Conservation (phyloP, 2,113 vertebrate genomes). For the Sebastes schlegelii region DNA sequence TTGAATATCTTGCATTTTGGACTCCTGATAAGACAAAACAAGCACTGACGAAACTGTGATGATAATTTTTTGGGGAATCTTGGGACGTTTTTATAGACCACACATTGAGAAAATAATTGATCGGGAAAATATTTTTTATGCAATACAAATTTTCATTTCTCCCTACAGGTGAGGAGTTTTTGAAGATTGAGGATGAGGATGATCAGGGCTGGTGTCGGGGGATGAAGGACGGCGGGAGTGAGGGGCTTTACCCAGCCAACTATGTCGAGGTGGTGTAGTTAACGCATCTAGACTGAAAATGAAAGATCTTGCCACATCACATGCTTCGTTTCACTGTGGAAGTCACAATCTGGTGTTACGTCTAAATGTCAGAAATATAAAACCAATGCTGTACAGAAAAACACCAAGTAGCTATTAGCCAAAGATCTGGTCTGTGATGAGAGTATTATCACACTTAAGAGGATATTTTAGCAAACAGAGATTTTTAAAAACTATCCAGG, state of each 20-base stretch:
- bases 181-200: conserved; percentile 89
- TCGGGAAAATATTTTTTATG: not conserved
- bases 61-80: not conserved
- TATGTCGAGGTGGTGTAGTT: conserved; percentile 84
- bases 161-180: conserved; percentile 85
- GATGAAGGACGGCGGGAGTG: conserved; percentile 83
- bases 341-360: not conserved
- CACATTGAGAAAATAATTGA: not conserved
- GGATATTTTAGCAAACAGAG: conserved; percentile 24
- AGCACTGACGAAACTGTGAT: not conserved
- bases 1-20: not conserved
- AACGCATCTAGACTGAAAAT: not conserved
- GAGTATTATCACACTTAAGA: not conserved
- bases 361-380: not conserved
- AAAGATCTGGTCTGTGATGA: conserved; percentile 40
- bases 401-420: conserved; percentile 54
- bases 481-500: conserved; percentile 31
- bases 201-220: conserved; percentile 90
- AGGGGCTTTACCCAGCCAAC: conserved; percentile 89
- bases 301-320: conserved; percentile 8
- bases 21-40: not conserved
- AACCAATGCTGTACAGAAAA: conserved; percentile 32
- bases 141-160: not conserved
- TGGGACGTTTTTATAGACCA: no score
- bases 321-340: conserved; percentile 12